Base-by-base conservation (phyloP, 2,888 invertebrate species). In the Spialia ferax region DNA sequence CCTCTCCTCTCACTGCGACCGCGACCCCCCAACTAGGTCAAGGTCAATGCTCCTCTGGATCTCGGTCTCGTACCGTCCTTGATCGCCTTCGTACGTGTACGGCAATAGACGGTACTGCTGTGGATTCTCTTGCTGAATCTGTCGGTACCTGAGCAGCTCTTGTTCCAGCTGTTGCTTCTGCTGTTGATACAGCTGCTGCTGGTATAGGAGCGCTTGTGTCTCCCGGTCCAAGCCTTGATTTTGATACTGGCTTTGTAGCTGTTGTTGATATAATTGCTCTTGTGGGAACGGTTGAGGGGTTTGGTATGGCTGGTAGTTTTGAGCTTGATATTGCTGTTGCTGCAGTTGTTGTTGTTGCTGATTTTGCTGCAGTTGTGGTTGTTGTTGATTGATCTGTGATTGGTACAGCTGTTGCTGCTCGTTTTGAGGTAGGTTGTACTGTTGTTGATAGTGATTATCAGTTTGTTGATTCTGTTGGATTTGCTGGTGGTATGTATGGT, bases 11-110 rank as follows among this genome's bases (percentile, higher is more conserved):
- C 79, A 80, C 75, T 74, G 77, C 71, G 73, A 69, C 79, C 77
- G 72, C 76, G 79, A 73, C 71, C 69, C 72, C 63, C 63, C 74
- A 87, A 77, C 77, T 85, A 82, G 92, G 93, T 91, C 91, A 91
- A 91, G 70, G 67, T 77, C 76, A 48, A 76, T 75, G 55, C 72
- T 68, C 54, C 70, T 60, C 48, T 79, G 75, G 26, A 79, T 80
- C 65, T 78, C 65, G 13, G 65, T 60, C 29, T 65, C 59, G 52
- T 65, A 65, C 1, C 23, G 65, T n/a, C 80, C 55, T 35, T 59
- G 72, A 22, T 63, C 54, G 13, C 15, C 15, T 15, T 65, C 70
- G 63, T 64, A 68, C 26, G 74, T 64, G 78, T 81, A 77, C 29
- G 83, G 81, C 26, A 84, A 73, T 67, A 85, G 65, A 4, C 70